These are phyloP conservation scores for Saguinus midas DNA, from an alignment of 2,113 vertebrate species.

Conservation along the genomic window DNA sequence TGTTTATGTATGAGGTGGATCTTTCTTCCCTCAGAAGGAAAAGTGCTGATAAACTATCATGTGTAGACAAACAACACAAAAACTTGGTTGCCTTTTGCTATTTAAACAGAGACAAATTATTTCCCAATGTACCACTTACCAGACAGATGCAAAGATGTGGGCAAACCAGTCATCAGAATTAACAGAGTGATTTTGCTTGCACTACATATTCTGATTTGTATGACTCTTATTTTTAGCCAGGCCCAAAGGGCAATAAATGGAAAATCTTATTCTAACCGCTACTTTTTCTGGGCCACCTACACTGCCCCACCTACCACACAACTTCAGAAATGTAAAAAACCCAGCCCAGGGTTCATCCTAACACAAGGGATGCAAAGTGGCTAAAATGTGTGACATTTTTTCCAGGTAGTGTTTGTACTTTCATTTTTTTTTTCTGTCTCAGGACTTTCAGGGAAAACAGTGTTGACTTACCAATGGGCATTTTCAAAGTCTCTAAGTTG, in stretches of 20 bases:
- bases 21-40: slow-evolving; percentile 42
- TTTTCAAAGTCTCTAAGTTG: background rate
- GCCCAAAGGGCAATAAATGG: slow-evolving; percentile 89
- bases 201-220: slow-evolving; percentile 83
- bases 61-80: slow-evolving; percentile 65
- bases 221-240: slow-evolving; percentile 86
- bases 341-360: slow-evolving; percentile 80
- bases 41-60: slow-evolving; percentile 67
- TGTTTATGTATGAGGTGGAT: slow-evolving; percentile 47
- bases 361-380: slow-evolving; percentile 83
- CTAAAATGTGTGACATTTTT: slow-evolving; percentile 79
- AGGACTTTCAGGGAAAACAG: slow-evolving; percentile 78
- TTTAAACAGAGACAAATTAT: slow-evolving; percentile 71
- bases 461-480: slow-evolving; percentile 52
- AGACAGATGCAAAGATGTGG: slow-evolving; percentile 80
- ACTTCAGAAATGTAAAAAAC: slow-evolving; percentile 83
- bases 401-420: slow-evolving; percentile 76
- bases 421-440: slow-evolving; percentile 67
- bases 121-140: slow-evolving; percentile 80
- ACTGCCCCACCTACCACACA: slow-evolving; percentile 84
- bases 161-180: slow-evolving; percentile 81
- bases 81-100: slow-evolving; percentile 62
- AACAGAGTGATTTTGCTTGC: slow-evolving; percentile 82
- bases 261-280: slow-evolving; percentile 89
- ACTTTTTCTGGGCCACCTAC: slow-evolving; percentile 86